These are phyloP conservation scores for Parascotia fuliginaria DNA, from an alignment of 2,888 invertebrate species.

Conservation along the genomic window DNA sequence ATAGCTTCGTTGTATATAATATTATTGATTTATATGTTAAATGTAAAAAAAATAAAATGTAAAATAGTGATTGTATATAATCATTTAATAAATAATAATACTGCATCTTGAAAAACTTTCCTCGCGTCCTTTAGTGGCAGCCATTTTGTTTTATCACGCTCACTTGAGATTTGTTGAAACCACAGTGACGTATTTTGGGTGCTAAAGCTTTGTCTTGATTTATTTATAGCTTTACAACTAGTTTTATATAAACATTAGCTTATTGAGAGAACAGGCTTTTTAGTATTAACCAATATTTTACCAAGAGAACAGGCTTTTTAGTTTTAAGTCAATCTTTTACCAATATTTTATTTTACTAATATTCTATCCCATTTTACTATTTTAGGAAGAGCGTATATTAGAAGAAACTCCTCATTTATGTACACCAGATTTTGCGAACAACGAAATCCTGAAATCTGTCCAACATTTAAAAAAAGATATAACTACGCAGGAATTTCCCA, in stretches of 20 bases:
- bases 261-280: neutral
- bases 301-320: neutral
- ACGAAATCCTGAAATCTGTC: neutral
- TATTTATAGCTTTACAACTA: neutral
- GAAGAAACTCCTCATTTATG: neutral
- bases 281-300: neutral
- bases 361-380: neutral
- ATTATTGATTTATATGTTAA: constrained; percentile 8
- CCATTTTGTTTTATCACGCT: constrained; percentile 11
- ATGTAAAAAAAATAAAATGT: constrained; percentile 7
- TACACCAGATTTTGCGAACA: neutral
- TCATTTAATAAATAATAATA: constrained; percentile 8
- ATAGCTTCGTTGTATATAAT: constrained; percentile 8
- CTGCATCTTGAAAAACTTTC: constrained; percentile 8
- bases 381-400: neutral
- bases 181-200: constrained; percentile 8
- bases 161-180: constrained; percentile 9
- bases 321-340: neutral
- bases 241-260: neutral
- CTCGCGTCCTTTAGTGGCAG: constrained; percentile 9
- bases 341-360: neutral
- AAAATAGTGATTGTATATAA: constrained; percentile 8
- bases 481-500: neutral
- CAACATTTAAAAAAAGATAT: neutral
- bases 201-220: constrained; percentile 5